These are phyloP conservation scores for Chaetorhynchus papuensis DNA, from an alignment of 2,113 vertebrate genomes.

Conservation along the genomic window DNA sequence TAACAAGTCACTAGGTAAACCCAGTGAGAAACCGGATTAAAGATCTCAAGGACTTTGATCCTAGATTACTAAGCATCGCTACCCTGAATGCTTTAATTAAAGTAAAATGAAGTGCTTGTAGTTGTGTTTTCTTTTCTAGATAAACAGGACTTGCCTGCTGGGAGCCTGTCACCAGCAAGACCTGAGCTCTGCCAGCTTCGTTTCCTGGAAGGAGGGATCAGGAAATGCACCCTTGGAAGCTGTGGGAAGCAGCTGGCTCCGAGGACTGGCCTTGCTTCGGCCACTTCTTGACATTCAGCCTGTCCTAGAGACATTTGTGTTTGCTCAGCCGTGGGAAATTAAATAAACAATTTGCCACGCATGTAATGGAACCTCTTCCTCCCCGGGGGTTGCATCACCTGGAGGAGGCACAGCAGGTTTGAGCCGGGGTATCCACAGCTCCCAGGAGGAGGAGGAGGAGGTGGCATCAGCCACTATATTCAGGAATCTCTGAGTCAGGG, in stretches of 20 bases:
- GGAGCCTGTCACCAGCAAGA: background rate
- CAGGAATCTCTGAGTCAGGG: slow-evolving; percentile 70
- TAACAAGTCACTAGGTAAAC: slow-evolving; percentile 26
- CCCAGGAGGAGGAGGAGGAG: background rate
- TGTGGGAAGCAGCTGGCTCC: background rate
- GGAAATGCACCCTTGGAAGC: background rate
- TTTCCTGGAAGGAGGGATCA: slow-evolving; percentile 28
- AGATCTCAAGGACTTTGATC: slow-evolving; percentile 64
- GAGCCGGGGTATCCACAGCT: background rate
- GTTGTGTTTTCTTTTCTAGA: slow-evolving; percentile 50
- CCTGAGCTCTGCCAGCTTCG: background rate
- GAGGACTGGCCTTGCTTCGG: background rate
- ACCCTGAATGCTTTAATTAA: slow-evolving; percentile 50
- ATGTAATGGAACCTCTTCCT: background rate
- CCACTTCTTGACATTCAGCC: background rate
- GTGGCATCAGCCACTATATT: background rate
- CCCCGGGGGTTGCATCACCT: background rate
- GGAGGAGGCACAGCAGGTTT: background rate
- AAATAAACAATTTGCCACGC: background rate
- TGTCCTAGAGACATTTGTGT: background rate
- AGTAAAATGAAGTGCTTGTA: slow-evolving; percentile 43
- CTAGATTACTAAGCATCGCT: slow-evolving; percentile 57
- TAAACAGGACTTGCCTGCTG: slow-evolving; percentile 62
- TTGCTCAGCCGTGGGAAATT: background rate
- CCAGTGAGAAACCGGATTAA: slow-evolving; percentile 34